Evolutionary conservation across 2,113 vertebrate genomes (phyloP), one percentile per base, ranked within the genome.

Genomic region (Pseudolaguvia tuberculata): DNA sequence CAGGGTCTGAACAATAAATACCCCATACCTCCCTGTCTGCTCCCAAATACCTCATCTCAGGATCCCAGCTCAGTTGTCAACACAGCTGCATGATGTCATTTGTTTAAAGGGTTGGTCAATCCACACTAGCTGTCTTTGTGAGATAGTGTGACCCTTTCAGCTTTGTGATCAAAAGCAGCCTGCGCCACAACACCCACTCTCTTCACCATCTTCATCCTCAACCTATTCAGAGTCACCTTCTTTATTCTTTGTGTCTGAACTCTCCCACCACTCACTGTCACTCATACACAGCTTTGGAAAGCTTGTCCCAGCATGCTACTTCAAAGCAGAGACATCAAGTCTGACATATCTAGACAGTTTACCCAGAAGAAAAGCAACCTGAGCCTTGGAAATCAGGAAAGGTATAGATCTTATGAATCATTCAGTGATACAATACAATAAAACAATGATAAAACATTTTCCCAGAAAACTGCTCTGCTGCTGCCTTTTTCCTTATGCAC

Each of bases 21-120:
- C 65, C 13, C 27, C 17, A n/a, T 52, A 23, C 21, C 29, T 21
- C 21, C 12, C 35, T 53, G 51, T 21, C 69, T 39, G 31, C 31
- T 21, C 9, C 23, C 1, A 69, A 80, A 69, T 59, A 56, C 57
- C 66, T 74, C 75, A 68, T 55, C 71, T 75, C 70, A 59, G 25
- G 67, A 74, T 51, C 74, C 57, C 48, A 20, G 75, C 39, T 57
- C 53, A 67, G 71, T 45, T 67, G 75, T 82, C 77, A 69, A 63
- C 73, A 65, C 27, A 63, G 80, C 75, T 67, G 67, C 47, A 63
- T 79, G 81, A 83, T 81, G 82, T 81, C 80, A 69, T 80, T 73
- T 53, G 21, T 75, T 70, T 58, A 80, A 75, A 81, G 59, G 61
- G 79, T 58, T 21, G 39, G 63, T 74, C 47, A 55, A 59, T 23